These are phyloP conservation scores for Volucella zonaria DNA, from an alignment of 2,888 invertebrate species.

Conservation along the genomic window DNA sequence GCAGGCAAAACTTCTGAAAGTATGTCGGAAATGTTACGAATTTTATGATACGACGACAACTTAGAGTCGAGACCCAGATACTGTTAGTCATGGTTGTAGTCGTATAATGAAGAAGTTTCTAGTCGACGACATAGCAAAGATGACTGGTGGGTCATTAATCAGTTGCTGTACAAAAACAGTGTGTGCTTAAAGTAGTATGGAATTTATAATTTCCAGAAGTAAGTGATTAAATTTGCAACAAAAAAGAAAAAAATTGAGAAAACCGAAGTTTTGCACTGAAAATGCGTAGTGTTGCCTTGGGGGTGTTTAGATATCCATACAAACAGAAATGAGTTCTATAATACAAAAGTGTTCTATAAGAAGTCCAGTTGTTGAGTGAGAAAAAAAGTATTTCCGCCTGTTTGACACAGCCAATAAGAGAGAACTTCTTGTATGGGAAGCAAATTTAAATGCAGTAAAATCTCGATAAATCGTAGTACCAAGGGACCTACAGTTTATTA, in stretches of 20 bases:
- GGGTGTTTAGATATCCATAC: too few relatives aligned
- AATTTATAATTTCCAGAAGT: conserved; percentile 10
- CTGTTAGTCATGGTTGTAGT: background rate
- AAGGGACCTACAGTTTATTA: too few relatives aligned
- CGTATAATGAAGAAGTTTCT: background rate
- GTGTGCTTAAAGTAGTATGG: conserved; percentile 4
- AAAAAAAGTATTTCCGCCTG: too few relatives aligned
- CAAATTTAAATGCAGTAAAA: too few relatives aligned
- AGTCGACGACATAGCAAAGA: conserved; percentile 3
- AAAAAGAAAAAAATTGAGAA: background rate
- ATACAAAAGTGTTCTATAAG: too few relatives aligned
- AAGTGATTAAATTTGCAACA: background rate
- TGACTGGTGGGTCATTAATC: conserved; percentile 35
- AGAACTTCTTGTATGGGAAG: too few relatives aligned
- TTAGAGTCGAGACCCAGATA: conserved; percentile 15
- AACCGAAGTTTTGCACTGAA: too few relatives aligned
- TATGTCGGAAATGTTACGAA: conserved; percentile 52
- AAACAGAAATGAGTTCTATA: too few relatives aligned
- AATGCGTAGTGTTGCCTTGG: too few relatives aligned
- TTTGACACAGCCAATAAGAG: too few relatives aligned
- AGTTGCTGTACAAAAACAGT: conserved; percentile 19
- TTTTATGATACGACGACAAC: conserved; percentile 36
- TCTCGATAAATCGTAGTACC: too few relatives aligned
- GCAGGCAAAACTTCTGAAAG: conserved; percentile 52
- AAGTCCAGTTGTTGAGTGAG: too few relatives aligned